Percentiles rank a stretch among this genome's conserved stretches.
Conservation (phyloP, 1,140 invertebrate species). For the Pseudomyrmex pallidus region DNA sequence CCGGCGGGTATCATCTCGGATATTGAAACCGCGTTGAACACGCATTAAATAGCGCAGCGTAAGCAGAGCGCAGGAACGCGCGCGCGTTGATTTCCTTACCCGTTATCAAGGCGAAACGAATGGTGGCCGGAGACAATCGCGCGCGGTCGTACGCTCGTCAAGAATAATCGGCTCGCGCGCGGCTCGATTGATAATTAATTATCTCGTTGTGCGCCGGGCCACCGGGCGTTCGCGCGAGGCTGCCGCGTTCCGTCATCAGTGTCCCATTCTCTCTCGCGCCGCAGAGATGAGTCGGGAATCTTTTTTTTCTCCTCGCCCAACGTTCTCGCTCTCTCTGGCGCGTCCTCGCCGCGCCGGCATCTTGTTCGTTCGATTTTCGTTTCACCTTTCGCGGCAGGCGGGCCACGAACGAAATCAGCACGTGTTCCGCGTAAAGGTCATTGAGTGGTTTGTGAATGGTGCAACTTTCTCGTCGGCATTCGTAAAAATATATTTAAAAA, state of each 20-base stretch:
- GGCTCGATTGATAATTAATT: constrained; percentile 81
- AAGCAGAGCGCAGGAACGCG: constrained; percentile 28
- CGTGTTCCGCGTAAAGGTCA: constrained; percentile 12
- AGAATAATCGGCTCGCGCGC: constrained; percentile 57
- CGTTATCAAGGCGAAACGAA: constrained; percentile 41
- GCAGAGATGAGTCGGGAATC: constrained; percentile 47
- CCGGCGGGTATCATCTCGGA: constrained; percentile 46
- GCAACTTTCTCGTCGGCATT: constrained; percentile 50
- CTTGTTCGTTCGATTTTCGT: background rate
- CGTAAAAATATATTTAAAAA: constrained; percentile 63
- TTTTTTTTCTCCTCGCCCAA: background rate
- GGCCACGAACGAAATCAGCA: background rate
- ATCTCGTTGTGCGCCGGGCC: constrained; percentile 67
- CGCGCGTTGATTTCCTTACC: constrained; percentile 49
- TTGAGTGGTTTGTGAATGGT: constrained; percentile 40
- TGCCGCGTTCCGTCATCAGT: constrained; percentile 57
- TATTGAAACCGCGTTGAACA: constrained; percentile 49
- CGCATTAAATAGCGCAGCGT: constrained; percentile 50
- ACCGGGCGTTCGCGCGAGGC: constrained; percentile 21
- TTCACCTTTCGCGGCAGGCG: background rate
- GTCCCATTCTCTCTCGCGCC: constrained; percentile 45
- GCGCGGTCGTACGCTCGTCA: constrained; percentile 38
- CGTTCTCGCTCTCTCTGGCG: background rate
- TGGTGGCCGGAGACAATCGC: constrained; percentile 40
- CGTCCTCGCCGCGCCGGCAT: background rate